Base-by-base conservation (phyloP, 1,140 invertebrate genomes). In the Drosophila trapezifrons region DNA sequence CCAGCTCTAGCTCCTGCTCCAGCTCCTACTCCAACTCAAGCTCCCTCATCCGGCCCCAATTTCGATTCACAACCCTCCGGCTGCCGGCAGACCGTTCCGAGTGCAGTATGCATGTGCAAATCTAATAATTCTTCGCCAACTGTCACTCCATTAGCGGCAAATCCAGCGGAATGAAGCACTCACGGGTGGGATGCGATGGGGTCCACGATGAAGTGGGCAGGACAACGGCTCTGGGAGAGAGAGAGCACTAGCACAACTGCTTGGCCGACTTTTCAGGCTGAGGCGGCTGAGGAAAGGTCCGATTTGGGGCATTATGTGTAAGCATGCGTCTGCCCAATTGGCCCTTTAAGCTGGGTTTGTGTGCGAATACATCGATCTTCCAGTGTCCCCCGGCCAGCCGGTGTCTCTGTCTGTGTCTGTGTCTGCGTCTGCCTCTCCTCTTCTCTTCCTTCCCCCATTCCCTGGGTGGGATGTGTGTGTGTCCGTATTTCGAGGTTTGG, bases 51-150 rank as follows among this genome's bases (percentile, higher is more conserved):
- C 54, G 20, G 10, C 10, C 35, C 20, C 54, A 38, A 56, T n/a
- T 59, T 22, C 29, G 7, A 35, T 8, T 49, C 27, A 10, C 43
- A 37, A 32, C 40, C n/a, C 17, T 22, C 43, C 15, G 9, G 17
- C 12, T 25, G 20, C 25, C 60, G 37, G 27, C 38, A 27, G 13
- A 57, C 55, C 66, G 76, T 73, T 80, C 67, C 62, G 65, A 75
- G 70, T 82, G 73, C 80, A 46, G 45, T 51, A 71, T 71, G 80
- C 90, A 91, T 90, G 85, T 76, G 72, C 60, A 90, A 87, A 91
- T 87, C 85, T 80, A 91, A 91, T 91, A 91, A 90, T 81, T 91
- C 85, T 78, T 91, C 46, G 55, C 77, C 75, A 85, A 87, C 77
- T 87, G 82, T 91, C 85, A 90, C 78, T 82, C 73, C 78, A 90